Evolutionary conservation across 1,140 invertebrate species (phyloP).

Genomic region (Pachypeltis micranthus): DNA sequence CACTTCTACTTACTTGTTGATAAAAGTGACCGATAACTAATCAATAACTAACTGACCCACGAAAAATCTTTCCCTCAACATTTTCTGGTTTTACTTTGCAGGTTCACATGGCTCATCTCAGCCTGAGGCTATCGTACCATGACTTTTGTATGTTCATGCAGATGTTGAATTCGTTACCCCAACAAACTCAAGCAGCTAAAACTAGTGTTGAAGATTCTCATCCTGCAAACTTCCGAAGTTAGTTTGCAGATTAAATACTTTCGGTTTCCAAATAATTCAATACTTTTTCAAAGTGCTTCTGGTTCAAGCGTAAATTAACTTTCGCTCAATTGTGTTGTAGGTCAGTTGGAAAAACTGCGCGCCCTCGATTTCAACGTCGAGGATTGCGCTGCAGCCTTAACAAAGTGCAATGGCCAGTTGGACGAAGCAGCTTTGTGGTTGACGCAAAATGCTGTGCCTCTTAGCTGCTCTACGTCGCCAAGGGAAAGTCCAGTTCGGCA

Average conservation of each 20-base stretch:
- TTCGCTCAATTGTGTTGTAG: conserved; percentile 24
- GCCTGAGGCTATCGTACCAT: conserved; percentile 80
- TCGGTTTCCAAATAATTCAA: no score
- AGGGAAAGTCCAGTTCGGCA: conserved; percentile 1
- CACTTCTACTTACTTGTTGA: no score
- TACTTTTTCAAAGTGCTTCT: not conserved
- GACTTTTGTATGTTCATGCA: conserved; percentile 84
- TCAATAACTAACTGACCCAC: no score
- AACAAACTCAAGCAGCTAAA: conserved; percentile 52
- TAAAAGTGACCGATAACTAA: no score
- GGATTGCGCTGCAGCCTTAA: conserved; percentile 59
- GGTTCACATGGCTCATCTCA: conserved; percentile 58
- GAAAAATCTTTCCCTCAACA: no score
- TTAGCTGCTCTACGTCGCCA: conserved; percentile 15
- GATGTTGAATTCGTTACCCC: conserved; percentile 76
- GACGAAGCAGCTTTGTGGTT: conserved; percentile 78
- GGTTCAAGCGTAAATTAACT: not conserved
- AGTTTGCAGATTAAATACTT: no score
- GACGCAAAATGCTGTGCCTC: conserved; percentile 48
- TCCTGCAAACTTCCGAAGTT: conserved; percentile 35
- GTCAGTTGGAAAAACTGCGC: conserved; percentile 44
- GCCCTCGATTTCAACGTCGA: conserved; percentile 56
- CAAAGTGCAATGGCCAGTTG: conserved; percentile 50
- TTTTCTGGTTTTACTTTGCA: no score
- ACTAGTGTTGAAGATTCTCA: conserved; percentile 23